Conservation (phyloP, 2,888 invertebrate species). For the Brachyptera risi region DNA sequence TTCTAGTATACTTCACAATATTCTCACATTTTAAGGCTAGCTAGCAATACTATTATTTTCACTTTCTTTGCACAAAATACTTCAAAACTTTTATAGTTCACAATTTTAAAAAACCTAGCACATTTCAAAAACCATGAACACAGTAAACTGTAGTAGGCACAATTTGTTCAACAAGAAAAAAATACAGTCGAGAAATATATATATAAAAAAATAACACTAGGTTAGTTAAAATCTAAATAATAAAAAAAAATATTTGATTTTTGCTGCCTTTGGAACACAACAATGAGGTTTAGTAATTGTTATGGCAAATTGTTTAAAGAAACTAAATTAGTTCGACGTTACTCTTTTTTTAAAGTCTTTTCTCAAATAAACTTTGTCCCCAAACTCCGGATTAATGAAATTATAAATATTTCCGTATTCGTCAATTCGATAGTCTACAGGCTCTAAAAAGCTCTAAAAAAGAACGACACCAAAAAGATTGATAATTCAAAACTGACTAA, state of each 20-base stretch:
- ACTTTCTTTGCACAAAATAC: not conserved
- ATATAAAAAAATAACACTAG: slow-evolving; percentile 13
- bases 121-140: not conserved
- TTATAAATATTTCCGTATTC: too few relatives aligned
- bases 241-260: not conserved
- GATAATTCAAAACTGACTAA: too few relatives aligned
- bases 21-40: not conserved
- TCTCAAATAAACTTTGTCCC: too few relatives aligned
- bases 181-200: too few relatives aligned
- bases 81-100: not conserved
- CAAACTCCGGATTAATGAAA: too few relatives aligned
- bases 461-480: too few relatives aligned
- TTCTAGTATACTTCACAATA: too few relatives aligned
- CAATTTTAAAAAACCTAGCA: not conserved
- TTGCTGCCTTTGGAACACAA: not conserved
- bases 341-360: too few relatives aligned
- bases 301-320: too few relatives aligned
- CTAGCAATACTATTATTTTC: not conserved
- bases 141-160: not conserved
- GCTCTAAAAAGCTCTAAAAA: too few relatives aligned
- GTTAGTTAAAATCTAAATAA: slow-evolving; percentile 2
- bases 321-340: too few relatives aligned
- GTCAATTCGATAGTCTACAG: too few relatives aligned
- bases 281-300: not conserved
- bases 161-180: not conserved